A percentile compares a stretch with the other conserved stretches of the same genome.
Conservation (phyloP, 1,140 invertebrate genomes). For the Bombus sylvicola region DNA sequence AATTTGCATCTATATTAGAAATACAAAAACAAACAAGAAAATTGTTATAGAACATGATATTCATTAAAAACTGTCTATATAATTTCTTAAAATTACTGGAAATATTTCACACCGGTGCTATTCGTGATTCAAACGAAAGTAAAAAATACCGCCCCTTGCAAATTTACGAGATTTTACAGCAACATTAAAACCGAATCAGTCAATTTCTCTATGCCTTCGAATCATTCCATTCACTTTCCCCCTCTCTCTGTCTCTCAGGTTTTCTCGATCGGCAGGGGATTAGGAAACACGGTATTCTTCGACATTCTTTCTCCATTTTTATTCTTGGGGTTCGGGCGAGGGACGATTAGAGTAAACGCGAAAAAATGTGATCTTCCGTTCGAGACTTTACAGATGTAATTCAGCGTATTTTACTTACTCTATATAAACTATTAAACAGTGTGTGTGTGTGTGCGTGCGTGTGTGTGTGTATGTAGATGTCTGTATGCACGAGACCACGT, state of each 20-base stretch:
- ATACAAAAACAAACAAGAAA: not conserved
- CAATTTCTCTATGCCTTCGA: not conserved
- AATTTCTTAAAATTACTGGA: not conserved
- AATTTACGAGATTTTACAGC: slow-evolving; percentile 5
- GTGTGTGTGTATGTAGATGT: not conserved
- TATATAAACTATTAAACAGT: slow-evolving; percentile 34
- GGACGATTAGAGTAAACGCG: slow-evolving; percentile 43
- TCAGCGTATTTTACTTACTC: slow-evolving; percentile 39
- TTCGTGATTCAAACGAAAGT: not conserved
- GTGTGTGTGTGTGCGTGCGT: not conserved
- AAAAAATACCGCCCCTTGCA: not conserved
- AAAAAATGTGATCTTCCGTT: slow-evolving; percentile 28
- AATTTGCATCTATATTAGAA: not conserved
- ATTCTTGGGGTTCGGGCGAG: slow-evolving; percentile 14
- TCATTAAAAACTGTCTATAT: not conserved
- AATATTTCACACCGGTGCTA: not conserved
- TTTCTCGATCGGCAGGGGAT: slow-evolving; percentile 17
- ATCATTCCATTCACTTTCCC: not conserved
- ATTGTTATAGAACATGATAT: not conserved
- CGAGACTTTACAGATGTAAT: slow-evolving; percentile 29
- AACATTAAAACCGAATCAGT: not conserved
- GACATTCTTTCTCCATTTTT: slow-evolving; percentile 29
- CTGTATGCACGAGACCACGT: not conserved
- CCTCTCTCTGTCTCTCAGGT: not conserved
- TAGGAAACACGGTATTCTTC: slow-evolving; percentile 35